Evolutionary conservation across 2,888 invertebrate genomes (phyloP).

Genomic region (Notocelia uddmanniana): DNA sequence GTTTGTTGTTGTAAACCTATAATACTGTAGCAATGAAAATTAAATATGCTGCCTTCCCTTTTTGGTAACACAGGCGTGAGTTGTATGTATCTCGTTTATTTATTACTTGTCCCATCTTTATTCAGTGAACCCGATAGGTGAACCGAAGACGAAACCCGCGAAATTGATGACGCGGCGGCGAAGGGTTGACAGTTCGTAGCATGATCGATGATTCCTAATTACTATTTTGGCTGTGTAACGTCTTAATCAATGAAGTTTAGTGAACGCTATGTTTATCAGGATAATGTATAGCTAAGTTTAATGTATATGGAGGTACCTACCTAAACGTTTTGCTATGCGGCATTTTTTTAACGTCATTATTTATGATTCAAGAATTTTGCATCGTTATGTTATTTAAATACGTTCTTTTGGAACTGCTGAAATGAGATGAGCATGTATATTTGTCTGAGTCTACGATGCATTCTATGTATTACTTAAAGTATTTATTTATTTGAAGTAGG

Average conservation of each 20-base stretch:
- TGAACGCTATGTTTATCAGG: slow-evolving; percentile 16
- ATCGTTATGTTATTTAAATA: too few relatives aligned
- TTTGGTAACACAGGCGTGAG: neutral
- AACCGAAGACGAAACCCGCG: slow-evolving; percentile 22
- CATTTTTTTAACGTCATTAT: too few relatives aligned
- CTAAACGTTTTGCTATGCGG: too few relatives aligned
- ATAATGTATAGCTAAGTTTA: neutral
- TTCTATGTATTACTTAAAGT: too few relatives aligned
- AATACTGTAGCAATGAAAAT: neutral
- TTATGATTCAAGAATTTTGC: too few relatives aligned
- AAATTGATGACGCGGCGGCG: slow-evolving; percentile 26
- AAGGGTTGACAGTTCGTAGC: slow-evolving; percentile 32
- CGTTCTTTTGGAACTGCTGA: too few relatives aligned
- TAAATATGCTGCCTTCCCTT: neutral
- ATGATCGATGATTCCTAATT: slow-evolving; percentile 33
- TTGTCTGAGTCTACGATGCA: too few relatives aligned
- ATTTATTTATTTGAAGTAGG: too few relatives aligned
- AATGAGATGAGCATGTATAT: too few relatives aligned
- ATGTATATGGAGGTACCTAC: too few relatives aligned
- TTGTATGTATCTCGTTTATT: neutral
- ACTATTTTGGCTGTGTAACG: slow-evolving; percentile 25
- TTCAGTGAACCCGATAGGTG: slow-evolving; percentile 6
- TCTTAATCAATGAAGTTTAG: slow-evolving; percentile 26
- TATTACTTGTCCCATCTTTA: neutral
- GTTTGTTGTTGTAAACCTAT: too few relatives aligned